Conservation (phyloP, 2,888 invertebrate genomes). For the Diabrotica balteata region DNA sequence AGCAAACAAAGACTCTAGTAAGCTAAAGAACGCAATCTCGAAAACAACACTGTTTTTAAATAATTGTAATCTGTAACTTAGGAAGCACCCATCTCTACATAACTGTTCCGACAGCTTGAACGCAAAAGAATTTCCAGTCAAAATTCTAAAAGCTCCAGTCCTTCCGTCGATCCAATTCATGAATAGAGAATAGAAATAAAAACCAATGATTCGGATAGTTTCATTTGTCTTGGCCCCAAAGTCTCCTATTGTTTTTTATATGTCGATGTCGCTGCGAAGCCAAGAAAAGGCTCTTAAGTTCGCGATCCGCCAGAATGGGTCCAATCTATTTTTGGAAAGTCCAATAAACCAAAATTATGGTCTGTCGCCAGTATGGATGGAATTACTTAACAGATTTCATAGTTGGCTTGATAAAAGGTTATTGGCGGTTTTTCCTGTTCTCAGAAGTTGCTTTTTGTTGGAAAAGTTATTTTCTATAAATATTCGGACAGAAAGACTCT, state of each 20-base stretch:
- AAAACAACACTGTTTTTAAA: too few species aligned
- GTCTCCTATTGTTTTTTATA: constrained; percentile 52
- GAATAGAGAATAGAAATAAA: constrained; percentile 58
- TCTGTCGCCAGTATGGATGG: constrained; percentile 54
- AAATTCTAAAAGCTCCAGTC: constrained; percentile 45
- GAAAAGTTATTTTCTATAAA: background rate
- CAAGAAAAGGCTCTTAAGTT: constrained; percentile 52
- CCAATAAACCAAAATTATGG: constrained; percentile 57
- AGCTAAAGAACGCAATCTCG: too few species aligned
- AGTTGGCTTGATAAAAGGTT: constrained; percentile 29
- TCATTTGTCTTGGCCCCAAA: constrained; percentile 48
- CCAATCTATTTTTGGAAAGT: constrained; percentile 54
- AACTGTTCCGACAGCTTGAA: constrained; percentile 15
- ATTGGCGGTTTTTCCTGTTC: constrained; percentile 29
- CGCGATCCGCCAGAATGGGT: constrained; percentile 56
- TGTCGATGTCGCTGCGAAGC: constrained; percentile 45
- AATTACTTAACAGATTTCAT: constrained; percentile 55
- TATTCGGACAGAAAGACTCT: too few species aligned
- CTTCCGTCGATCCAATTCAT: constrained; percentile 53
- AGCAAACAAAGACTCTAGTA: too few species aligned
- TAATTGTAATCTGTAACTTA: too few species aligned
- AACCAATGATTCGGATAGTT: constrained; percentile 58
- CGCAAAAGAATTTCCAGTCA: constrained; percentile 30
- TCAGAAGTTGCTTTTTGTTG: background rate
- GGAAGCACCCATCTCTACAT: background rate